Conservation (phyloP, 2,797 vertebrate species). For the Streptopelia turtur region DNA sequence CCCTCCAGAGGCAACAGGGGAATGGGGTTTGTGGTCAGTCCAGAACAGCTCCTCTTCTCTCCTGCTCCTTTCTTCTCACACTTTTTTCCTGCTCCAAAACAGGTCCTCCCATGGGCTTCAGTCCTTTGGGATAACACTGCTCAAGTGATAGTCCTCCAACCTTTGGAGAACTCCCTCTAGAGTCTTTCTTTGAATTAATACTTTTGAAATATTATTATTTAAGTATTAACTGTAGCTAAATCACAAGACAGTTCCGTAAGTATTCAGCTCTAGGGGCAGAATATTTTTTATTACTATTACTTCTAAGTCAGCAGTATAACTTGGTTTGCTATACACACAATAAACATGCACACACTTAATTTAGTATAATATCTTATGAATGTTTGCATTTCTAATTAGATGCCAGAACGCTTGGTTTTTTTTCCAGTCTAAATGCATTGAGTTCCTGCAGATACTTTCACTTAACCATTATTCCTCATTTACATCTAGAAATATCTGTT, state of each 20-base stretch:
- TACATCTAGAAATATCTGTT: neutral
- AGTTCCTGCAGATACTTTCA: neutral
- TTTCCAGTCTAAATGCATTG: neutral
- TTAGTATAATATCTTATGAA: neutral
- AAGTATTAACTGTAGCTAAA: neutral
- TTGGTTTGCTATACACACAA: neutral
- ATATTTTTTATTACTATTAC: neutral
- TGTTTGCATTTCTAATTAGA: neutral
- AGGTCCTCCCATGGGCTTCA: neutral
- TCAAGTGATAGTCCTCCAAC: neutral
- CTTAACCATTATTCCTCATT: neutral
- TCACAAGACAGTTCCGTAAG: neutral
- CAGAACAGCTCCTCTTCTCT: neutral
- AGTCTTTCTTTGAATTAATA: neutral
- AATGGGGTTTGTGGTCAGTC: neutral
- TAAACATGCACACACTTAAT: neutral
- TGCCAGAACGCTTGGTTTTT: neutral
- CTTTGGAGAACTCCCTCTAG: neutral
- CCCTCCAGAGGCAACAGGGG: rapidly evolving
- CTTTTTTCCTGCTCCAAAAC: neutral
- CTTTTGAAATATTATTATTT: neutral
- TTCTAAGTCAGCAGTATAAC: neutral
- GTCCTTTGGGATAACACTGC: neutral
- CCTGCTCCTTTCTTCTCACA: neutral
- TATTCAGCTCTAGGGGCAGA: neutral